Conservation (phyloP, 2,113 vertebrate genomes). For the Lucifuga dentata region DNA sequence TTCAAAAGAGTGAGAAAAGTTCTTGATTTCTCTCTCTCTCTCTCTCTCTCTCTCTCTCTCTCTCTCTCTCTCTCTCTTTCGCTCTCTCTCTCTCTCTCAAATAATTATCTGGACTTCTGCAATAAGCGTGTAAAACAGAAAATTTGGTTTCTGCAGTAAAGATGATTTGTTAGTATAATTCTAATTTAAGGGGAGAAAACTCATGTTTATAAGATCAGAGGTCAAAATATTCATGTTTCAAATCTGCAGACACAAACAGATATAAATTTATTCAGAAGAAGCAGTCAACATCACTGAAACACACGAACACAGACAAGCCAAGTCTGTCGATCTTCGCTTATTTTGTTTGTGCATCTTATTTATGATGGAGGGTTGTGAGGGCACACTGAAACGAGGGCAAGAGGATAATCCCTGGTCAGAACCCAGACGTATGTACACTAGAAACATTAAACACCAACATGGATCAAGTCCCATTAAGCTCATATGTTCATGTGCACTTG, state of each 20-base stretch:
- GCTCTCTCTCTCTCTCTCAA: too few species aligned
- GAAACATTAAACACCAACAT: slow-evolving; percentile 50
- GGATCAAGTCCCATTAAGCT: neutral
- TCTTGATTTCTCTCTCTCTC: too few species aligned
- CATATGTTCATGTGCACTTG: slow-evolving; percentile 14
- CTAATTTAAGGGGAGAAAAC: neutral
- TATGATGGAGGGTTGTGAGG: slow-evolving; percentile 18
- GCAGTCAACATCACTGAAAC: slow-evolving; percentile 3
- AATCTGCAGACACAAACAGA: neutral
- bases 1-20: slow-evolving; percentile 57
- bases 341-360: slow-evolving; percentile 39
- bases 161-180: slow-evolving; percentile 19
- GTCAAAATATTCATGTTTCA: neutral
- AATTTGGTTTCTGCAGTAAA: neutral
- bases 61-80: too few species aligned
- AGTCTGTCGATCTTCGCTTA: slow-evolving; percentile 13
- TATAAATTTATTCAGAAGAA: neutral
- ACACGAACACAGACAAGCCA: neutral
- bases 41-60: too few species aligned
- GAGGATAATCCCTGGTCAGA: slow-evolving; percentile 64
- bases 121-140: slow-evolving; percentile 17
- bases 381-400: slow-evolving; percentile 62
- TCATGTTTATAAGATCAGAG: neutral
- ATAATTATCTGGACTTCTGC: slow-evolving; percentile 29
- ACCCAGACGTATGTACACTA: slow-evolving; percentile 52